phyloP scores from a whole-genome alignment of 2,113 vertebrate genomes.

The Hippocampus abdominalis region DNA sequence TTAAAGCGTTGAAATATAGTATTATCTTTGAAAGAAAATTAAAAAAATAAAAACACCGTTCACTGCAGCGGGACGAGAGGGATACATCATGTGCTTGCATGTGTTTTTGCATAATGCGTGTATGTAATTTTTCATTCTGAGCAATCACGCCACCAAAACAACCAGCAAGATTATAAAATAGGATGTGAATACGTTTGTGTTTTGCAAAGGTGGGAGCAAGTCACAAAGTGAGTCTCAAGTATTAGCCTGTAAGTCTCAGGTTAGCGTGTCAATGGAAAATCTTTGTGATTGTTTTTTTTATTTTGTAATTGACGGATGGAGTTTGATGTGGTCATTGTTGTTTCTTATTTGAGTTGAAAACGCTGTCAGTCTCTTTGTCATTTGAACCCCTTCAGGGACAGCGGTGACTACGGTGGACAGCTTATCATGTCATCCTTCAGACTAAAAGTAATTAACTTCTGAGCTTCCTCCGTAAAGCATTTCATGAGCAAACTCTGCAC shows the following conservation, averaged over 20 bases:
- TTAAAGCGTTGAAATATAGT: slow-evolving; percentile 66
- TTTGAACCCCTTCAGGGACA: too few species aligned
- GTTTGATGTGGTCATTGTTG: slow-evolving; percentile 4
- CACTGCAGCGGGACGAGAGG: slow-evolving; percentile 64
- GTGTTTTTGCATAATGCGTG: slow-evolving; percentile 10
- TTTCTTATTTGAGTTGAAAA: not conserved
- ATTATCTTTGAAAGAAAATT: slow-evolving; percentile 55
- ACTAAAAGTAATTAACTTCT: too few species aligned
- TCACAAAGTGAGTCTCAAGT: not conserved
- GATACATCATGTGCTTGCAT: slow-evolving; percentile 50
- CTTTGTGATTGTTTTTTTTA: too few species aligned
- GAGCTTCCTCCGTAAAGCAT: too few species aligned
- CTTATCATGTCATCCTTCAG: too few species aligned
- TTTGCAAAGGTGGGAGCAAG: not conserved
- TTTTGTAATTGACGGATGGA: not conserved
- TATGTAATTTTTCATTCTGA: slow-evolving; percentile 34
- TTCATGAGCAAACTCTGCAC: too few species aligned
- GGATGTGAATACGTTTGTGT: slow-evolving; percentile 17
- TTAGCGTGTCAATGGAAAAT: not conserved
- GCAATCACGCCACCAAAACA: slow-evolving; percentile 51
- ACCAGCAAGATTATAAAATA: slow-evolving; percentile 19
- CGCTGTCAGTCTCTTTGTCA: too few species aligned
- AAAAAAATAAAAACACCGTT: slow-evolving; percentile 38
- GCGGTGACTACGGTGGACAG: too few species aligned
- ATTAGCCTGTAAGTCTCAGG: not conserved